A percentile compares a stretch with the other conserved stretches of the same genome.
These are phyloP conservation scores for Spatulosminthurus flaviceps DNA, from an alignment of 2,888 invertebrate species.

Conservation along the genomic window DNA sequence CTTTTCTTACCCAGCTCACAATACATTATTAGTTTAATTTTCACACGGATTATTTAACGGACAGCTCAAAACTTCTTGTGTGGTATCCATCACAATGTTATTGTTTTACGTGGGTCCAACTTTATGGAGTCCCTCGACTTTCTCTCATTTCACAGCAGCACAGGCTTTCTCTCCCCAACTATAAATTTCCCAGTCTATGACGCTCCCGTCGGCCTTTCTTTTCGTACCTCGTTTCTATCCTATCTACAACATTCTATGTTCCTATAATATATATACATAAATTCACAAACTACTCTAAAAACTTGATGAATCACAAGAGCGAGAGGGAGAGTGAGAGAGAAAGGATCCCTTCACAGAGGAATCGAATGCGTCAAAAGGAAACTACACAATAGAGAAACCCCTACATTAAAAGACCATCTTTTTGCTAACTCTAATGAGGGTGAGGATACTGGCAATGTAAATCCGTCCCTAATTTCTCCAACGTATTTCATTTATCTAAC, in stretches of 20 bases:
- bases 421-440: background rate
- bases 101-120: conserved; percentile 9
- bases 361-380: background rate
- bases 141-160: background rate
- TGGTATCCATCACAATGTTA: conserved; percentile 10
- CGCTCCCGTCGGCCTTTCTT: too few species aligned
- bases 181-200: too few species aligned
- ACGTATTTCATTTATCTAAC: too few species aligned
- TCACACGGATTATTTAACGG: background rate
- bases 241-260: background rate
- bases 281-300: too few species aligned
- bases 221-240: background rate
- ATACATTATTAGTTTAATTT: conserved; percentile 18
- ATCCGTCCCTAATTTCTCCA: too few species aligned
- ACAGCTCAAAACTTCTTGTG: background rate
- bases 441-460: background rate
- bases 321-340: too few species aligned
- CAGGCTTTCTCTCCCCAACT: background rate
- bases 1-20: background rate
- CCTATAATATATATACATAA: too few species aligned
- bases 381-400: background rate
- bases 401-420: background rate
- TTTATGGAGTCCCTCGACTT: background rate
- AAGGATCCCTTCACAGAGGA: background rate
- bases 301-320: too few species aligned